Conservation (phyloP, 2,113 vertebrate species). For the Hippolais icterina region DNA sequence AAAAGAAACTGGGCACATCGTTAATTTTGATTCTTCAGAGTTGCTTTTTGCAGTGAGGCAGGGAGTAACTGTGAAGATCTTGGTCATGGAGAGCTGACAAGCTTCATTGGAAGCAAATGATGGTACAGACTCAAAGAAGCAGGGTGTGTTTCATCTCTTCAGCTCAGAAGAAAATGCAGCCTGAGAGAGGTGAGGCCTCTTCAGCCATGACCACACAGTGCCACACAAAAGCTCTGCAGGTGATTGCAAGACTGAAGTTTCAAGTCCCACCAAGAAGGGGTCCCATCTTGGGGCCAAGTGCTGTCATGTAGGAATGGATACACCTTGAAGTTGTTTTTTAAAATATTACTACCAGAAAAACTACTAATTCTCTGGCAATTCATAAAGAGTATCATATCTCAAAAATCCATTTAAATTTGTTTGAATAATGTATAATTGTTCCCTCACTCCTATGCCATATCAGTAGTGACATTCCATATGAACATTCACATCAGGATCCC, state of each 20-base stretch:
- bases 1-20: background rate
- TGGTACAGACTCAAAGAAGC: background rate
- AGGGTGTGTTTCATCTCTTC: background rate
- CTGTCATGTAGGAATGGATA: background rate
- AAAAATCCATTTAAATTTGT: slow-evolving; percentile 1
- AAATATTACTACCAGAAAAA: background rate
- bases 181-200: background rate
- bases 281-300: background rate
- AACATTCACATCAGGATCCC: background rate
- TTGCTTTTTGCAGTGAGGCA: background rate
- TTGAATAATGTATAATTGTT: background rate
- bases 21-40: background rate
- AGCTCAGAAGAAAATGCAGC: background rate
- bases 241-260: background rate
- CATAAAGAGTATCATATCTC: background rate
- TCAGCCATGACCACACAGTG: background rate
- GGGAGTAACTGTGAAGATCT: background rate
- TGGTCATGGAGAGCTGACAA: background rate
- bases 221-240: background rate
- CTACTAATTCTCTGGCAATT: background rate
- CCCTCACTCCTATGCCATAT: background rate
- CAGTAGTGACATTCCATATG: background rate
- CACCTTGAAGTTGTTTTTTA: background rate
- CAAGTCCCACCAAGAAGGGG: background rate
- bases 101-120: background rate